phyloP scores from a whole-genome alignment of 2,888 invertebrate species.

The Drosophila buzzatii region DNA sequence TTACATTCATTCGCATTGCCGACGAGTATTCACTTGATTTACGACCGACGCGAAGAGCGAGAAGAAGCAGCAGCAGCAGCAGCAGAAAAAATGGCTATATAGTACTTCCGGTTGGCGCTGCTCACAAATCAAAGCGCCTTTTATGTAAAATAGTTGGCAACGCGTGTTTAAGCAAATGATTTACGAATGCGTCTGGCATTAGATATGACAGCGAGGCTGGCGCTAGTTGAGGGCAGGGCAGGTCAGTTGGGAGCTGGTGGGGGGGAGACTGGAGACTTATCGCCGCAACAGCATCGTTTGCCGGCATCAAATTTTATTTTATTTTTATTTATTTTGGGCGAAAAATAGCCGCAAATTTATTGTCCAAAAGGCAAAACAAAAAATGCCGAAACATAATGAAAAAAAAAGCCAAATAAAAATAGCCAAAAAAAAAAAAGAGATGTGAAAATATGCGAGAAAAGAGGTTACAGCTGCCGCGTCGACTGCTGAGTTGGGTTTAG shows the following conservation, averaged over 20 bases:
- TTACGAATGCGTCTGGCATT: slow-evolving; percentile 70
- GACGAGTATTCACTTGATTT: slow-evolving; percentile 37
- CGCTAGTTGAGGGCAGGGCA: not conserved
- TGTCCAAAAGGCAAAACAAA: slow-evolving; percentile 42
- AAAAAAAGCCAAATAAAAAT: slow-evolving; percentile 29
- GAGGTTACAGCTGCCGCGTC: slow-evolving; percentile 30
- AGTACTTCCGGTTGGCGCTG: slow-evolving; percentile 59
- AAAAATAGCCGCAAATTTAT: slow-evolving; percentile 80
- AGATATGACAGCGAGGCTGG: slow-evolving; percentile 25
- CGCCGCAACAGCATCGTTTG: slow-evolving; percentile 41
- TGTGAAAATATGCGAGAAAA: slow-evolving; percentile 30
- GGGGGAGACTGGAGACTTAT: slow-evolving; percentile 32
- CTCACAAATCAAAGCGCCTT: slow-evolving; percentile 62
- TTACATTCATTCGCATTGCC: slow-evolving; percentile 22
- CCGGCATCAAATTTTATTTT: slow-evolving; percentile 47
- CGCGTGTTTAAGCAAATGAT: slow-evolving; percentile 74
- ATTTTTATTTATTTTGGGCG: slow-evolving; percentile 18
- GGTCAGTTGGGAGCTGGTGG: not conserved
- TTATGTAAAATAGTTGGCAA: slow-evolving; percentile 79
- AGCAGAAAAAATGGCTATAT: slow-evolving; percentile 60
- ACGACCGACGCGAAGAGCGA: slow-evolving; percentile 10
- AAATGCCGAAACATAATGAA: slow-evolving; percentile 15
- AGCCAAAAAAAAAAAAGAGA: slow-evolving; percentile 1
- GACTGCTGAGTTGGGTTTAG: slow-evolving; percentile 27
- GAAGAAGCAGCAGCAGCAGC: not conserved